Evolutionary conservation across 1,140 invertebrate species (phyloP), one percentile per base, ranked within the genome.

Genomic region (Drosophila asahinai): DNA sequence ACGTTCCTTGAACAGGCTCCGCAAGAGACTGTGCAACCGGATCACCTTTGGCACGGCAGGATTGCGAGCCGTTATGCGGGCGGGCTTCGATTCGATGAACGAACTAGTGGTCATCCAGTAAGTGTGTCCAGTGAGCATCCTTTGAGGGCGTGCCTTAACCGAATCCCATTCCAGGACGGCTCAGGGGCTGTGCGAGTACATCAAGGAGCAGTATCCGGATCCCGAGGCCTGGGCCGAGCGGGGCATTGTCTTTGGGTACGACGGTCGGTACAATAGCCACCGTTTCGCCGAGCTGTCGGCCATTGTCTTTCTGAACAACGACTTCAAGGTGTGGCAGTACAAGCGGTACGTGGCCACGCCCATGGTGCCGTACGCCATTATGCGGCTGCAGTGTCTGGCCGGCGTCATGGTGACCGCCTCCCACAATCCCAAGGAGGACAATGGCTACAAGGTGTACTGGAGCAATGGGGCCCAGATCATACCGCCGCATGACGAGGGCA

Each of bases 391-490:
- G 30, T 96, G 96, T 62, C 95, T 95, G 5, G 96, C 95, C 57
- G 98, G 98, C 6, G 95, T 99, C 8, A 98, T 99, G 98, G 95
- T 99, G 0, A 99, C 99, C 15, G 99, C 99, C 0, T 99, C 98
- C 0, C 99, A 99, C 83, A 99, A 99, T 94, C 99, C 99, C 0
- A 99, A 99, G 94, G 96, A 99, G 57, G 99, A 99, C 92, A 99
- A 99, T 94, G 99, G 99, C 5, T 99, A 99, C 92, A 99, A 99
- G 94, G 98, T 99, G 5, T 99, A 99, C 93, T 99, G 98, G 96
- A 94, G 94, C 22, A 99, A 99, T 93, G 98, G 98, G 2, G 96
- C 97, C n/a, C 99, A 99, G 95, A 99, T 99, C 51, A 97, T 99
- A 59, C 93, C 96, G 1, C 99, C 99, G 0, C 96, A 97, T 81